Percentiles rank a stretch among this genome's conserved stretches.
phyloP scores from a whole-genome alignment of 2,797 vertebrate species.

The Phaenicophaeus curvirostris region DNA sequence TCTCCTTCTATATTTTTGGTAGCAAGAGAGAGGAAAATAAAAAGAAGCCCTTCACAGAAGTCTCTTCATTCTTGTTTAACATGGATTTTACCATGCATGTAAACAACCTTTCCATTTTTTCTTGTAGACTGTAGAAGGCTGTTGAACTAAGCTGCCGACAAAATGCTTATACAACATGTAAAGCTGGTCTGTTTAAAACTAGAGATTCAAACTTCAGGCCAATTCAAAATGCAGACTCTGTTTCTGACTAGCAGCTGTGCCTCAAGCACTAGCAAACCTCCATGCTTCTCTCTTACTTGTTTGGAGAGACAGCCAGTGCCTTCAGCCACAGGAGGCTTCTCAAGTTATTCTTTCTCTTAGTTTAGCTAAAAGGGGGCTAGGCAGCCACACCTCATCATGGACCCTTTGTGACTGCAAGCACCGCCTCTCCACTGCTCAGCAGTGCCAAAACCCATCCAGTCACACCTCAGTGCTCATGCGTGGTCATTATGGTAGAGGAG shows the following conservation, averaged over 20 bases:
- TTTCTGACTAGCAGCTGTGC: neutral
- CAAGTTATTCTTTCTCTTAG: neutral
- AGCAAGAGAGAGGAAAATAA: neutral
- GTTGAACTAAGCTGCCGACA: neutral
- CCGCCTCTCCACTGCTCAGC: neutral
- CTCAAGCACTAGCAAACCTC: neutral
- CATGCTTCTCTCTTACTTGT: neutral
- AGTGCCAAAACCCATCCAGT: neutral
- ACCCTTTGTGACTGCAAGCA: neutral
- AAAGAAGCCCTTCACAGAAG: neutral
- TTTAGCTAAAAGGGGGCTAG: neutral
- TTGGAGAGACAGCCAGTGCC: neutral
- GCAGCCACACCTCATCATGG: neutral
- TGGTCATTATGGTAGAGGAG: fast-evolving
- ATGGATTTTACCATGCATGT: neutral
- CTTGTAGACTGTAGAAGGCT: neutral
- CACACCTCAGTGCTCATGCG: neutral
- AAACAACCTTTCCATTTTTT: neutral
- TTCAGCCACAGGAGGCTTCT: neutral
- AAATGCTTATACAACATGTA: neutral
- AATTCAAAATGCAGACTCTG: neutral
- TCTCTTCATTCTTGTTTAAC: neutral
- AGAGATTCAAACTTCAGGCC: neutral
- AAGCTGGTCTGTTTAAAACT: neutral
- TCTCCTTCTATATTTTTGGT: conserved; percentile 20